A percentile compares a stretch with the other conserved stretches of the same genome.
Conservation (phyloP, 2,888 invertebrate genomes). For the Stenoptilia bipunctidactyla region DNA sequence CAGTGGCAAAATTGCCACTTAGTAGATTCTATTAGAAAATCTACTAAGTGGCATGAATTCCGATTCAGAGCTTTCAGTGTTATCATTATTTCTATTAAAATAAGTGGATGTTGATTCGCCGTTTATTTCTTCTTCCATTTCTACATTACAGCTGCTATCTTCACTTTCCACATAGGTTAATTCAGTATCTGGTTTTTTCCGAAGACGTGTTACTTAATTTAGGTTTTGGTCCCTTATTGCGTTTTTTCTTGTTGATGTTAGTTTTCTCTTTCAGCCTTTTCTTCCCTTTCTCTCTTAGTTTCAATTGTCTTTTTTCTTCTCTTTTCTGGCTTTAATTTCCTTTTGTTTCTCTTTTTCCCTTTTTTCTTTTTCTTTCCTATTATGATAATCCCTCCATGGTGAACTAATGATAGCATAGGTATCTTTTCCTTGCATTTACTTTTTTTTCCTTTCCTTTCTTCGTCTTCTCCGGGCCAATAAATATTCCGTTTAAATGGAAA, state of each 20-base stretch:
- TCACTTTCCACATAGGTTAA: background rate
- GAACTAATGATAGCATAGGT: too few species aligned
- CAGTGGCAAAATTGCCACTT: constrained; percentile 1
- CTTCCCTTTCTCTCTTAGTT: too few species aligned
- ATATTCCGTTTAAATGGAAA: constrained; percentile 13
- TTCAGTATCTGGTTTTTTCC: background rate
- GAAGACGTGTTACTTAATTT: too few species aligned
- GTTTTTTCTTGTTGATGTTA: too few species aligned
- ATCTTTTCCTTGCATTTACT: constrained; percentile 6
- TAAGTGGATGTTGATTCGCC: background rate
- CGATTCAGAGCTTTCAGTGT: constrained; percentile 3
- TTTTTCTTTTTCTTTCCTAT: constrained; percentile 8
- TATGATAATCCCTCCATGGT: too few species aligned
- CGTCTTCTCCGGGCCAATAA: constrained; percentile 2
- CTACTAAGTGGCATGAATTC: constrained; percentile 1
- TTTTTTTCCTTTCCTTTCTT: constrained; percentile 11
- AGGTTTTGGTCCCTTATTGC: too few species aligned
- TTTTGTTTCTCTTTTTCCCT: constrained; percentile 5
- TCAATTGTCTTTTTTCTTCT: too few species aligned
- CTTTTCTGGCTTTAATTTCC: too few species aligned
- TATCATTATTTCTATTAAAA: background rate
- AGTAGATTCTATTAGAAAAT: constrained; percentile 1
- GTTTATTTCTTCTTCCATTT: background rate
- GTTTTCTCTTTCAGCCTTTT: too few species aligned
- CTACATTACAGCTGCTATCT: too few species aligned